Percentiles rank a stretch among this genome's conserved stretches.
These are phyloP conservation scores for Ascaphus truei DNA, from an alignment of 2,113 vertebrate genomes.

Conservation along the genomic window DNA sequence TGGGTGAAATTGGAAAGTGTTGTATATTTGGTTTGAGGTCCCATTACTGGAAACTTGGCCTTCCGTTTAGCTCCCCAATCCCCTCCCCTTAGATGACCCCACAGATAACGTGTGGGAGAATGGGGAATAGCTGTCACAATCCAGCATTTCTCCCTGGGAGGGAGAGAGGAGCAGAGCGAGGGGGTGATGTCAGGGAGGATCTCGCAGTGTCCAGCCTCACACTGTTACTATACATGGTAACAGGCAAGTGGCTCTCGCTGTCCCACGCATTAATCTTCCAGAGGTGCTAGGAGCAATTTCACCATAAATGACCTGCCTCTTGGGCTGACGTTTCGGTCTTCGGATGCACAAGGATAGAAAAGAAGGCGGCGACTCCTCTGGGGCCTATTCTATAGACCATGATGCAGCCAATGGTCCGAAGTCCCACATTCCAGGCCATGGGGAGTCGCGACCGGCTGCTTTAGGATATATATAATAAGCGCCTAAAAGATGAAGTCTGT, in stretches of 20 bases:
- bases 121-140: background rate
- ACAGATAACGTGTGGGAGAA: background rate
- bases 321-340: slow-evolving; percentile 35
- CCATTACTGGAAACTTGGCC: no score
- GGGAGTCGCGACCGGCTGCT: no score
- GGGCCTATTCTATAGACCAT: no score
- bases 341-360: slow-evolving; percentile 44
- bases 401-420: slow-evolving; percentile 34
- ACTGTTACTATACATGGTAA: slow-evolving; percentile 10
- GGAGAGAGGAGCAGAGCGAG: background rate
- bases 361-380: slow-evolving; percentile 18
- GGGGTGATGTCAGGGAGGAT: background rate
- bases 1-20: no score
- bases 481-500: no score
- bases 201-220: background rate
- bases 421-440: no score
- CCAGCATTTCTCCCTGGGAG: background rate
- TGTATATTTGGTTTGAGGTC: no score
- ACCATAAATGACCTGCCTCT: slow-evolving; percentile 26
- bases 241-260: background rate
- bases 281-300: slow-evolving; percentile 26
- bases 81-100: no score
- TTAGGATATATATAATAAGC: no score
- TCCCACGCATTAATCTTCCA: background rate
- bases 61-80: no score